These are phyloP conservation scores for Asbolus verrucosus DNA, from an alignment of 1,140 invertebrate species.

Conservation along the genomic window DNA sequence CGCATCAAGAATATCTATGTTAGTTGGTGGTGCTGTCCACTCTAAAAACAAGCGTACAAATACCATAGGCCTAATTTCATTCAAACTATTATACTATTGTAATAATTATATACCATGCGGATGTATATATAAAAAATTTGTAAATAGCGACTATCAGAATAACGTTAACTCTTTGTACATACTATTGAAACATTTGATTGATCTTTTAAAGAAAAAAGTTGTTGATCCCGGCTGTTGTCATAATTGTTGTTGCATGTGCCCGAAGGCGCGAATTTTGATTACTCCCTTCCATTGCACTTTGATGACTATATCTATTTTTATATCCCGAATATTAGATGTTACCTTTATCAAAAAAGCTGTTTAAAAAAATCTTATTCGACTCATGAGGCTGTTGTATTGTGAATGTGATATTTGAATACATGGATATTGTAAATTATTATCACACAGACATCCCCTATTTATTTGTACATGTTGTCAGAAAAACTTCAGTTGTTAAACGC, in stretches of 20 bases:
- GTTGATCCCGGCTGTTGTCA: conserved; percentile 50
- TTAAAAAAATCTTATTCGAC: conserved; percentile 53
- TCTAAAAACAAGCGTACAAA: conserved; percentile 54
- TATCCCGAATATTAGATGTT: conserved; percentile 54
- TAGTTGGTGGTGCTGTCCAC: conserved; percentile 51
- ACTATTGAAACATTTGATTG: conserved; percentile 45
- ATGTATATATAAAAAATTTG: conserved; percentile 52
- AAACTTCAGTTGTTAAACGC: conserved; percentile 52
- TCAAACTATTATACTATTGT: conserved; percentile 38
- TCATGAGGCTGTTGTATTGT: conserved; percentile 62
- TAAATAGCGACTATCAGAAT: conserved; percentile 50
- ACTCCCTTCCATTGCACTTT: conserved; percentile 52
- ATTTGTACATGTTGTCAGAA: conserved; percentile 57
- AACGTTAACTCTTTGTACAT: conserved; percentile 47
- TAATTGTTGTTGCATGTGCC: conserved; percentile 54
- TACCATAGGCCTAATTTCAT: conserved; percentile 54
- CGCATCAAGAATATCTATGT: conserved; percentile 32
- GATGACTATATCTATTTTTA: conserved; percentile 56
- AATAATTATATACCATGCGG: conserved; percentile 33
- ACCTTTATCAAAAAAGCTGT: conserved; percentile 48
- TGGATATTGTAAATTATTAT: conserved; percentile 61
- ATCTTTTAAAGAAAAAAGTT: conserved; percentile 41
- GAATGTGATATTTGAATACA: conserved; percentile 64
- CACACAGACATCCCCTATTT: conserved; percentile 57
- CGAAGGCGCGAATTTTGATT: conserved; percentile 46